These are phyloP conservation scores for Perodicticus potto DNA, from an alignment of 2,797 vertebrate species.

Conservation along the genomic window DNA sequence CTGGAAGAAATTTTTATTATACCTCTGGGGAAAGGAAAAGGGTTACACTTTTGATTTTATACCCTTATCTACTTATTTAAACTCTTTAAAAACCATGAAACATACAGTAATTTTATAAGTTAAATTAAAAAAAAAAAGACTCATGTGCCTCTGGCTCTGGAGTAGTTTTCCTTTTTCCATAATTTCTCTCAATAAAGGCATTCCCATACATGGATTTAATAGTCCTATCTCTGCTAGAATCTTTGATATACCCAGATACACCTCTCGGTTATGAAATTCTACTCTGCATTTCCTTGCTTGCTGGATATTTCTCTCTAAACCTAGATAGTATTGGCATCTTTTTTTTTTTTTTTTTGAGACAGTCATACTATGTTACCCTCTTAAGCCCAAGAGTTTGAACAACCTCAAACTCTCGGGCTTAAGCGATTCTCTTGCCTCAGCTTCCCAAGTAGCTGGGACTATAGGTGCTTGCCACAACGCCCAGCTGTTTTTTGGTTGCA, in stretches of 20 bases:
- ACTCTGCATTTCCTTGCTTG: not conserved
- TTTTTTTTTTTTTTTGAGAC: no score
- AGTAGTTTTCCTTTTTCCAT: not conserved
- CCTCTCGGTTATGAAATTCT: not conserved
- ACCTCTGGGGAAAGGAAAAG: not conserved
- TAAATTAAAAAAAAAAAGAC: not conserved
- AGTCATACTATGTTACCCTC: no score
- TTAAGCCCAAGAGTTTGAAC: no score
- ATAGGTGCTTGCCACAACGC: no score
- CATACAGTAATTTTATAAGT: not conserved
- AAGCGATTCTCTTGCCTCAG: no score
- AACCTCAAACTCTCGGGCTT: no score
- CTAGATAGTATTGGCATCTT: not conserved
- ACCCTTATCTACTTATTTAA: slow-evolving; percentile 19
- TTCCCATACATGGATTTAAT: not conserved
- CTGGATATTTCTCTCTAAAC: not conserved
- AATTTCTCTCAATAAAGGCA: slow-evolving; percentile 45
- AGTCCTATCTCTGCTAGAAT: not conserved
- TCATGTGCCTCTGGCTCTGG: not conserved
- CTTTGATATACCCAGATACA: not conserved
- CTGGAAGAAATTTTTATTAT: not conserved
- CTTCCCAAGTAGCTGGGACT: no score
- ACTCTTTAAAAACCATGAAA: not conserved
- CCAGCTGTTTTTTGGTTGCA: no score
- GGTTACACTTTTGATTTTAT: slow-evolving; percentile 11